Percentiles rank a stretch among this genome's conserved stretches.
Conservation (phyloP, 2,113 vertebrate genomes). For the Riparia riparia region DNA sequence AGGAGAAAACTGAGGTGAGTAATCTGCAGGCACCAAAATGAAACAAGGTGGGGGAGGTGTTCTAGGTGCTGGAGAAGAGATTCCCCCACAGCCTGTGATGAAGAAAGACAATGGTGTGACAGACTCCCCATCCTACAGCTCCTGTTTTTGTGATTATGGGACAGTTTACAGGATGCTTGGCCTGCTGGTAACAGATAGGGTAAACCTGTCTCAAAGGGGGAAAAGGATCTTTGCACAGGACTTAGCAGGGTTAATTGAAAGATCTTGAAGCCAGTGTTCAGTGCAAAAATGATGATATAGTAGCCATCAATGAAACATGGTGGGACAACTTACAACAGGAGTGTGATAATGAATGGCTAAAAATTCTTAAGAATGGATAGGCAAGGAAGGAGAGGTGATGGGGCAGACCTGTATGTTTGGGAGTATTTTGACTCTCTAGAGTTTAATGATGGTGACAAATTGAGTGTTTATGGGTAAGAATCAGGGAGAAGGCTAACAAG, state of each 20-base stretch:
- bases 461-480: neutral
- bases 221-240: neutral
- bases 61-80: neutral
- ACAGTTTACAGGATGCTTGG: neutral
- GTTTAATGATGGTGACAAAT: neutral
- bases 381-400: neutral
- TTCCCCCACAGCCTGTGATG: accelerated
- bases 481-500: neutral
- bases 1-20: neutral
- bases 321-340: neutral
- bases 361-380: neutral
- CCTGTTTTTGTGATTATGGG: neutral
- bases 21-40: neutral
- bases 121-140: neutral
- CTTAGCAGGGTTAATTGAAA: neutral
- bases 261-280: neutral
- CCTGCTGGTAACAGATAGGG: neutral
- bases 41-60: neutral
- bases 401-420: neutral
- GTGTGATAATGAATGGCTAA: neutral
- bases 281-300: neutral
- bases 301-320: neutral
- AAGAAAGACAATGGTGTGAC: neutral
- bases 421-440: neutral
- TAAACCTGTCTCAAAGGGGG: neutral